Base-by-base conservation (phyloP, 2,888 invertebrate species). In the Chesias legatella region DNA sequence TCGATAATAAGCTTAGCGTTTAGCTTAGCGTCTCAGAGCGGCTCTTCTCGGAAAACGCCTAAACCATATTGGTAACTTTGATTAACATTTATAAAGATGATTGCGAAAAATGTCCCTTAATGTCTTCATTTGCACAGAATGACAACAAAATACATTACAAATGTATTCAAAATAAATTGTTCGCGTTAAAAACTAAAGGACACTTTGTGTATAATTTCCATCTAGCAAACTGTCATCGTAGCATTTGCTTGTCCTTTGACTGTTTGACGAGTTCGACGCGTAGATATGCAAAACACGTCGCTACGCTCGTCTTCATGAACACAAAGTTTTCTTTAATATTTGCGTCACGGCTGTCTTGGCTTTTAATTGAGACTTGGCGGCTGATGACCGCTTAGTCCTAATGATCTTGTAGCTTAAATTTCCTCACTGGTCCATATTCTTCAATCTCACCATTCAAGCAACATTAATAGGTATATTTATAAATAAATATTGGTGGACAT, bases 241-340 rank as follows among this genome's bases (percentile, higher is more conserved):
- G 63, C 67, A 78, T 79, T 76, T 67, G 63, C 71, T 76, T 71
- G 71, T 71, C 66, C 73, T 70, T 51, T 71, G 63, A 67, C 57
- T 48, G 52, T 53, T 63, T 58, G 51, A 25, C 43, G 47, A 47
- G 65, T 69, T 63, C 54, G 52, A 20, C 36, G 44, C 51, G 67
- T 70, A n/a, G n/a, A n/a, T n/a, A 80, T 72, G 73, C 78, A 44
- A 58, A 62, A 58, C 83, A 76, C 78, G 80, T 56, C 48, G 53
- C 78, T 79, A 55, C 48, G 53, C 53, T 69, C 73, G 69, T 74
- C 73, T 79, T 74, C 75, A 79, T 77, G 73, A 76, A 76, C 61
- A 58, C 59, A 60, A 61, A 53, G 63, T 56, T 65, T 69, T 63
- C 54, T 69, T 70, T 73, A 67, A 69, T 68, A 70, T 70, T 67